Base-by-base conservation (phyloP, 2,113 vertebrate genomes). In the Sinocyclocheilus anophthalmus region DNA sequence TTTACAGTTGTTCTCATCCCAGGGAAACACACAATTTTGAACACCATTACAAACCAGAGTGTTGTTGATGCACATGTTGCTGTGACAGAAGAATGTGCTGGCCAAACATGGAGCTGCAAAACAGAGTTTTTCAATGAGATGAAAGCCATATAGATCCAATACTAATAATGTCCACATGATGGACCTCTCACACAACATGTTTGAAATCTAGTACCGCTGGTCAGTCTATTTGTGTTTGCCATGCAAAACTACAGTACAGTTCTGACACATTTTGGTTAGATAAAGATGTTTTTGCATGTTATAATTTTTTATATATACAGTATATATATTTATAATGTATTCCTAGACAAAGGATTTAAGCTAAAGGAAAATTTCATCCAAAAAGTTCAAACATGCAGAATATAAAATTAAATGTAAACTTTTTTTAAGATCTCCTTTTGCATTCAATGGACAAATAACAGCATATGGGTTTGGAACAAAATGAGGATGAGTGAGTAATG, bases 41-140 rank as follows among this genome's bases (percentile, higher is more conserved):
- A 99, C 92, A 61, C 97, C 98, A 37, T 99, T 99, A 90, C 98
- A 99, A 87, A 98, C 97, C 89, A 99, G 94, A 85, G 97, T 97
- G 88, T 95, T 97, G 93, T 99, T 99, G 96, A 99, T 98, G 93
- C 98, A 99, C 98, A 99, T 99, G 95, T 97, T 98, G 91, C 96
- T 99, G 90, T 99, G 97, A 92, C 98, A 99, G 91, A 99, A 99
- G 92, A 97, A 99, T 16, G 96, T 94, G 88, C 91, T 94, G 82
- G 94, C 91, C 48, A 87, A 89, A 91, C 98, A 99, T 59, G 97
- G 98, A 87, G 97, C 98, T 99, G 92, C 0, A 88, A 87, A 79
- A 48, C 45, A 48, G 45, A 48, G 45, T 12, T 48, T 12, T 45
- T 10, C 12, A 48, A 48, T 48, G 45, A 48, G 45, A 48, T 12